A percentile compares a stretch with the other conserved stretches of the same genome.
phyloP scores from a whole-genome alignment of 2,113 vertebrate species.

The Jaculus jaculus region DNA sequence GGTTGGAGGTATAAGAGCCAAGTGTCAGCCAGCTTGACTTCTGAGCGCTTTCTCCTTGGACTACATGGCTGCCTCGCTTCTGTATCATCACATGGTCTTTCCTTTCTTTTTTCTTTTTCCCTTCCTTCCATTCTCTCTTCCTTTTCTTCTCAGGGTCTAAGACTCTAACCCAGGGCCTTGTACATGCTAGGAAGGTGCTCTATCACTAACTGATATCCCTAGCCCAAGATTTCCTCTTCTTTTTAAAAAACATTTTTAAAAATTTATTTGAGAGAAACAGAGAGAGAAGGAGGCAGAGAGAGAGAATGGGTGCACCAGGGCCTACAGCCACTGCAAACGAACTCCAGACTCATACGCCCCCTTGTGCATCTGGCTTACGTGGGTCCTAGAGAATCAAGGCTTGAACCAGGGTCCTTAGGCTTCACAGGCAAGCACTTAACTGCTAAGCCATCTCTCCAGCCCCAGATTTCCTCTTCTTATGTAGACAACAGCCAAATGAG shows the following conservation, averaged over 20 bases:
- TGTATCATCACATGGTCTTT: background rate
- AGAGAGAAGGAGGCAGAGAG: too few species aligned
- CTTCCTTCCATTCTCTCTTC: background rate
- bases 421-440: too few species aligned
- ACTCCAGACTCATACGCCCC: too few species aligned
- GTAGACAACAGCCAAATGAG: background rate
- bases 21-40: background rate
- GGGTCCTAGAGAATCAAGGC: too few species aligned
- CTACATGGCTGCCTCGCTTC: background rate
- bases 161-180: background rate
- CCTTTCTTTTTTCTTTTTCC: background rate
- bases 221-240: background rate
- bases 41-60: background rate
- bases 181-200: background rate
- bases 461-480: background rate
- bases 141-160: background rate
- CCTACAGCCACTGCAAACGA: too few species aligned
- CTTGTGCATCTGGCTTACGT: too few species aligned
- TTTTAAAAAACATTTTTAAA: too few species aligned
- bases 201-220: background rate
- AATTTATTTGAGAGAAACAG: too few species aligned
- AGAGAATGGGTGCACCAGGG: too few species aligned
- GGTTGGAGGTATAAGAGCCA: background rate
- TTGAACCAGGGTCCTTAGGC: too few species aligned
- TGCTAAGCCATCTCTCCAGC: background rate